These are phyloP conservation scores for Turritopsis rubra DNA, from an alignment of 30 jellyfish, hydroid and myxozoan genomes.

Conservation along the genomic window DNA sequence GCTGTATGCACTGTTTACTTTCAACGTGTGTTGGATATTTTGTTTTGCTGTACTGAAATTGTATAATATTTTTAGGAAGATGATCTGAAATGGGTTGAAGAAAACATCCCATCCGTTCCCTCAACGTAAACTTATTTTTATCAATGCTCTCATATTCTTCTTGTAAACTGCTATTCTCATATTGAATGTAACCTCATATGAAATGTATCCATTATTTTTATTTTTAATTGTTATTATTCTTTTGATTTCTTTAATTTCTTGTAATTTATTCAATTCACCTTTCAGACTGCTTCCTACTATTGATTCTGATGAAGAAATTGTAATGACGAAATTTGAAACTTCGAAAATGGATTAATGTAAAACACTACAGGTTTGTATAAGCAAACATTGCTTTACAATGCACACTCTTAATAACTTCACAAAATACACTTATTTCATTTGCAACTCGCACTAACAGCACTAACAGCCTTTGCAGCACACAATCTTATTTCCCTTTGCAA, in stretches of 20 bases:
- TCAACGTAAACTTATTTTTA: conserved; percentile 41
- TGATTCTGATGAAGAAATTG: conserved; percentile 84
- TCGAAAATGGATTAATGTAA: conserved; percentile 60
- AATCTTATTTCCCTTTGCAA: no score
- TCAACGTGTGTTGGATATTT: neutral
- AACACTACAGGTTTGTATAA: neutral
- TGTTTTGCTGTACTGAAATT: neutral
- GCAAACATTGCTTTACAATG: neutral
- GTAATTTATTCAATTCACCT: neutral
- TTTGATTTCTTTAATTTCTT: no score
- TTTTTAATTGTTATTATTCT: no score
- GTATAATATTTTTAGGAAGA: conserved; percentile 43
- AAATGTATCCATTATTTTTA: no score
- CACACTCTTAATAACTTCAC: no score
- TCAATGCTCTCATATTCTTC: no score
- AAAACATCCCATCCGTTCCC: conserved; percentile 84
- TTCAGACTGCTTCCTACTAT: conserved; percentile 66
- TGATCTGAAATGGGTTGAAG: conserved; percentile 93
- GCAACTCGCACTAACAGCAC: no score
- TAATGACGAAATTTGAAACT: conserved; percentile 74
- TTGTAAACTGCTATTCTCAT: no score
- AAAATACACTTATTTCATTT: no score
- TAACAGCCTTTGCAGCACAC: no score
- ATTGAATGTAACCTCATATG: no score
- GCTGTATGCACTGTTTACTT: neutral